Evolutionary conservation across 1,140 invertebrate genomes (phyloP), one percentile per base, ranked within the genome.

Genomic region (Drosophila arawakana): DNA sequence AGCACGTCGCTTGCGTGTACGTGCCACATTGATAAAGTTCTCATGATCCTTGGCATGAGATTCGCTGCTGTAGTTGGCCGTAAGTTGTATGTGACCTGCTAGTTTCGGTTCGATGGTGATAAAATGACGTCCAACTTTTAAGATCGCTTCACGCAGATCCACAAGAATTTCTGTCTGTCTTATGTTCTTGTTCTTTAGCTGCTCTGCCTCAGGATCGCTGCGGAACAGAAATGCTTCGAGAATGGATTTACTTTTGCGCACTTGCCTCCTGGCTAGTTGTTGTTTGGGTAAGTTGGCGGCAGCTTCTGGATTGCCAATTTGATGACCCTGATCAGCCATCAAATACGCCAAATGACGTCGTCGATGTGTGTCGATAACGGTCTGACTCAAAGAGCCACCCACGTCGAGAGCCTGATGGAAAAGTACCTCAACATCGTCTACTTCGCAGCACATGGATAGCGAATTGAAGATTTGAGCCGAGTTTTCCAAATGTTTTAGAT

Each of bases 381-480:
- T 95, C 74, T 98, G 96, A 76, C 96, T 98, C 47, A 98, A 93
- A 2, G 96, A 96, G 55, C 95, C 95, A 73, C 94, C 94, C 3
- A 94, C 93, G 78, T 94, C 94, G 58, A 93, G 90, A 72, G 93
- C 93, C 15, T 92, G 93, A 73, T 93, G 92, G 37, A 95, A 94
- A 2, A 94, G 79, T n/a, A 94, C 84, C 57, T 98, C 97, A 50
- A 98, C 96, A 94, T 98, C 97, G 91, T 98, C 96, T 55, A 99
- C 96, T 92, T 97, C 96, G 15, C 97, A 97, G 67, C 98, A 98
- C 88, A 99, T 97, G 91, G 98, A 99, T 2, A 99, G 93, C 10
- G 97, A 97, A 93, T 99, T 99, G 92, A 99, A 99, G 89, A 99
- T 98, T 93, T 99, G 97, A 18, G 98, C 98, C 4, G 98, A 99